These are phyloP conservation scores for Phoebastria nigripes DNA, from an alignment of 2,797 vertebrate species.

Conservation along the genomic window DNA sequence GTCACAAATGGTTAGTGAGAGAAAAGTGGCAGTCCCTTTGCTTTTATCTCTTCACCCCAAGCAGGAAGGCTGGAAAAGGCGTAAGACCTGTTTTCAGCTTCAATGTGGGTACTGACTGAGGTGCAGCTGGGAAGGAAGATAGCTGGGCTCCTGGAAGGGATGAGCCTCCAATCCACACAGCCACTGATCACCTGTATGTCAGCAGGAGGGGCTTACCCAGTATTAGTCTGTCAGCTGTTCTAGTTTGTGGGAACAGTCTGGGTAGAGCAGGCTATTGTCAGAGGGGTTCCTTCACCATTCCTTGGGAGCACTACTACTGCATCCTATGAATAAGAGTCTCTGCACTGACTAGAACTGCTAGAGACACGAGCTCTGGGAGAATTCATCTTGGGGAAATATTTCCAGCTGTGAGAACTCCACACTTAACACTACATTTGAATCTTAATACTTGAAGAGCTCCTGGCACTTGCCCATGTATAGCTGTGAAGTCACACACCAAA, in stretches of 20 bases:
- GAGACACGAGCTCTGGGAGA: neutral
- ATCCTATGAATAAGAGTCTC: neutral
- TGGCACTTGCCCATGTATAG: neutral
- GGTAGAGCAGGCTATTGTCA: neutral
- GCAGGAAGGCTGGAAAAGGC: neutral
- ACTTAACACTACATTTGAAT: neutral
- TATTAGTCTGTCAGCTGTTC: neutral
- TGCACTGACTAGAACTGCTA: neutral
- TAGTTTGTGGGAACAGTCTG: neutral
- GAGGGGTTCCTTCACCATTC: neutral
- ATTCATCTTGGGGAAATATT: neutral
- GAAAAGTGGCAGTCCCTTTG: neutral
- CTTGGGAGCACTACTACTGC: neutral
- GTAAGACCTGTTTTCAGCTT: neutral
- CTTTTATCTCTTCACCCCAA: neutral
- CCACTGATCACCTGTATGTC: neutral
- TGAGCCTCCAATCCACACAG: neutral
- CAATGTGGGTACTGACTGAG: neutral
- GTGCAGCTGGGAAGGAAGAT: neutral
- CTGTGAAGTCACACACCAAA: neutral
- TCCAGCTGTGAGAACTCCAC: neutral
- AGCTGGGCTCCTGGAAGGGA: neutral
- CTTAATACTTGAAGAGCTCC: neutral
- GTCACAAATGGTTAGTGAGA: slow-evolving; percentile 35
- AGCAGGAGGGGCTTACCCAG: neutral